Evolutionary conservation across 2,888 invertebrate genomes (phyloP), one percentile per base, ranked within the genome.

Genomic region (Meiosimyza decipiens): DNA sequence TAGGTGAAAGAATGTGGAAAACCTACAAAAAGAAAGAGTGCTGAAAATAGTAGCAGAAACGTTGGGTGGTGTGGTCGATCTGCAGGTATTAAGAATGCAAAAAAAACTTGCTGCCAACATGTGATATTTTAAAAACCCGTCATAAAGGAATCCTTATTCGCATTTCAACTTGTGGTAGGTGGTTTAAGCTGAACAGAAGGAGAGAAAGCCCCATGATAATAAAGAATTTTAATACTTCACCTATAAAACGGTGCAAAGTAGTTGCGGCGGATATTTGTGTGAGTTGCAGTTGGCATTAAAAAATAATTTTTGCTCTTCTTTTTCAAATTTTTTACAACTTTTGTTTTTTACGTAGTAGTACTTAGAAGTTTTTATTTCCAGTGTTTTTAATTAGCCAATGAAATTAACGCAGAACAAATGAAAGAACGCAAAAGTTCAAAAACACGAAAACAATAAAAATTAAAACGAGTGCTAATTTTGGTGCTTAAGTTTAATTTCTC

Each of bases 171-270:
- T 7, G 40, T 9, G 40, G 9, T 40, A 40, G 40, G 40, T 40
- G 40, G 40, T 40, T 7, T 40, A 9, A 40, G 40, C 40, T 40
- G 40, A 40, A 40, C 9, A 40, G 40, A 7, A 40, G 40, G 40
- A 40, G 40, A 40, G 40, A 40, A 40, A 40, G 9, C 0, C 40
- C 40, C 40, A 7, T 40, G 40, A 40, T 40, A 40, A 64, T 18
- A 28, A 63, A 67, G 62, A 62, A 62, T 47, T 70, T 70, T 63
- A 70, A 52, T 52, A 49, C 49, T 63, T 70, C 63, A 70, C 70
- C 70, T 40, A 70, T 70, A 47, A 62, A 70, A 70, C n/a, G 1
- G 47, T n/a, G 40, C 13, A 40, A n/a, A 63, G n/a, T 16, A 63
- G 62, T 9, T 3, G 49, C 15, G 15, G n/a, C n/a, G 49, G 60